Base-by-base conservation (phyloP, 2,888 invertebrate genomes). In the Lagria hirta region DNA sequence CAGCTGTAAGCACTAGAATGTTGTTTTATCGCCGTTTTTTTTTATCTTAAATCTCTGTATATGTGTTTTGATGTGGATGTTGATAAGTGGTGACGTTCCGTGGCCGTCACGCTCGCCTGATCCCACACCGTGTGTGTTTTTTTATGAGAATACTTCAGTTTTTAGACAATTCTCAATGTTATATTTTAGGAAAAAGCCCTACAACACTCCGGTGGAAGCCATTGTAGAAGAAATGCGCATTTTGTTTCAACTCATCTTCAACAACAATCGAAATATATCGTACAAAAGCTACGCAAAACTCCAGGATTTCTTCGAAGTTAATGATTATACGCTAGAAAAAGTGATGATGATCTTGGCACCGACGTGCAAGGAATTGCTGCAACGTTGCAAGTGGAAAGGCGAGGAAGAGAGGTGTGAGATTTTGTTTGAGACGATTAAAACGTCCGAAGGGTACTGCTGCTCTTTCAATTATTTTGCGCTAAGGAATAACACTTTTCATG, bases 401-500 rank as follows among this genome's bases (percentile, higher is more conserved):
- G 59, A 64, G 29, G 52, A 54, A 29, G 52, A 55, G 27, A 46
- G 54, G 13, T 70, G 70, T 27, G 57, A 55, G 3, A 55, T 45
- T 34, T 43, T 69, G 24, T 69, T 69, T 41, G 60, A 65, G 43
- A 51, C 47, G 35, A 52, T 62, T 16, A 55, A 47, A 52, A 65
- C 62, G 5, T 36, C 58, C 1, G 49, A 62, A 32, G 64, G 80
- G 14, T 60, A 76, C 1, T 86, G 86, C 51, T 86, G 86, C 57
- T 70, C 78, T 2, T 84, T 84, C 52, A 84, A 83, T 59, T 81
- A 81, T 54, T 76, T 73, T 33, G 78, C 75, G 0, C 55, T 72
- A 1, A 66, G 70, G 8, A 62, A 60, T 34, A 60, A 64, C 22
- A 56, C 54, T 10, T 65, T 65, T 52, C 44, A 53, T 15, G 55